A percentile compares a stretch with the other conserved stretches of the same genome.
Conservation (phyloP, 2,888 invertebrate genomes). For the Andricus quercusramuli region DNA sequence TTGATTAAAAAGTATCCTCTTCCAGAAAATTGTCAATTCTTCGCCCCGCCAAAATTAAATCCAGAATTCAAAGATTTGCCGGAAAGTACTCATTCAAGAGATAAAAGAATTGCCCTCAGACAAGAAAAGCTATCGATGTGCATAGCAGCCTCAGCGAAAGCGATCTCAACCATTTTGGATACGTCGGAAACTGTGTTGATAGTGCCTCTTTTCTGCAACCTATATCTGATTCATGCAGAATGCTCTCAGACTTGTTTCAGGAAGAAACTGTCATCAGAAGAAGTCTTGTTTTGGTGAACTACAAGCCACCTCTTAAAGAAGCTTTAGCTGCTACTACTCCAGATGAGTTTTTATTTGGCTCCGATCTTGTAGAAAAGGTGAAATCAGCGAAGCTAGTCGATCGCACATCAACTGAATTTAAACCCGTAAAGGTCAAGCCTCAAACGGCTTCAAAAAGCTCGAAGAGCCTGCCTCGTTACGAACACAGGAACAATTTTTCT, state of each 20-base stretch:
- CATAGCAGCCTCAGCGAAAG: background rate
- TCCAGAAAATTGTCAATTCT: too few species aligned
- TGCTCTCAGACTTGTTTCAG: background rate
- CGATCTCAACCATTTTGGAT: background rate
- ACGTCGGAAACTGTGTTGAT: background rate
- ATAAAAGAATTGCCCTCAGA: too few species aligned
- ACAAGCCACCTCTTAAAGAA: background rate
- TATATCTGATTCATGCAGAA: background rate
- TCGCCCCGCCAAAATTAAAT: too few species aligned
- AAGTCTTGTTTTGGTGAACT: background rate
- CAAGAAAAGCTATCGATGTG: too few species aligned
- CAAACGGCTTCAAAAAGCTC: background rate
- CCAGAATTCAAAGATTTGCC: too few species aligned
- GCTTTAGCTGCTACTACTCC: background rate
- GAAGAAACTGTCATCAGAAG: background rate
- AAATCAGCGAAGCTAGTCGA: background rate
- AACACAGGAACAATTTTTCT: background rate
- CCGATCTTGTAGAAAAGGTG: background rate
- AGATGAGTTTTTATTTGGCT: background rate
- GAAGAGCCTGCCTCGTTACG: background rate
- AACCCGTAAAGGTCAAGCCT: background rate
- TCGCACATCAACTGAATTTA: background rate
- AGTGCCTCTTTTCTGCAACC: background rate
- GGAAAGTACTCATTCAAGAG: too few species aligned
- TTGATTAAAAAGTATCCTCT: too few species aligned